Conservation (phyloP, 2,797 vertebrate genomes). For the Perodicticus potto region DNA sequence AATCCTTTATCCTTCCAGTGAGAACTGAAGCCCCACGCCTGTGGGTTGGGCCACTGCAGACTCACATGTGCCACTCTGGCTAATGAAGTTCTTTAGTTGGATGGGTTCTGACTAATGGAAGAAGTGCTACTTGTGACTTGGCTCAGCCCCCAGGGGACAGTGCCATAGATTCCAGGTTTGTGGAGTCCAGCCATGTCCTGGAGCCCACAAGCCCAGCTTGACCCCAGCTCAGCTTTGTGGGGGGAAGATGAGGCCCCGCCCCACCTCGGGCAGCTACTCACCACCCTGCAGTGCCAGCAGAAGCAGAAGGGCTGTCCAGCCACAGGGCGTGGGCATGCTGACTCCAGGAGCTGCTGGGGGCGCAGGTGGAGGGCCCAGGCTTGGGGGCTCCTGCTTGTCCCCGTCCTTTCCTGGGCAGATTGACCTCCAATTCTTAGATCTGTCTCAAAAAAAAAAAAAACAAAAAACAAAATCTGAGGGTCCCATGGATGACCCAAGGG, state of each 20-base stretch:
- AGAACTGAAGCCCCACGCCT: accelerated
- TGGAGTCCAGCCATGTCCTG: too few species aligned
- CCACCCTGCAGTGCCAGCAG: conserved; percentile 83
- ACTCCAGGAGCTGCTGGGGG: conserved; percentile 63
- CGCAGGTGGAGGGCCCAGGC: accelerated
- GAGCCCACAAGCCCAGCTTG: accelerated
- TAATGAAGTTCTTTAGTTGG: accelerated
- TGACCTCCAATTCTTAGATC: background rate
- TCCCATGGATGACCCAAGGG: background rate
- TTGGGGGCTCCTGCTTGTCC: background rate
- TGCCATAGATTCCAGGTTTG: accelerated
- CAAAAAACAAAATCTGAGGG: background rate
- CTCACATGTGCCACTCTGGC: accelerated
- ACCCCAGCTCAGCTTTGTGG: background rate
- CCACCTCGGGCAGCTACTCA: conserved; percentile 74
- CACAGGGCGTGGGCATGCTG: conserved; percentile 60
- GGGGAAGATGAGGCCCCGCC: background rate
- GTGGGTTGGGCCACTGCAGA: background rate
- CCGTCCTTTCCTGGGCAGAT: too few species aligned
- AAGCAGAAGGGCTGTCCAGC: conserved; percentile 72
- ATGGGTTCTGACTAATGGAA: background rate
- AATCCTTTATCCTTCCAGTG: too few species aligned
- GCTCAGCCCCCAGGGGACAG: background rate
- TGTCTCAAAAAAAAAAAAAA: background rate
- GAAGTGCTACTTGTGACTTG: accelerated